A percentile compares a stretch with the other conserved stretches of the same genome.
Evolutionary conservation across 2,797 vertebrate genomes (phyloP).

Genomic region (Bucorvus abyssinicus): DNA sequence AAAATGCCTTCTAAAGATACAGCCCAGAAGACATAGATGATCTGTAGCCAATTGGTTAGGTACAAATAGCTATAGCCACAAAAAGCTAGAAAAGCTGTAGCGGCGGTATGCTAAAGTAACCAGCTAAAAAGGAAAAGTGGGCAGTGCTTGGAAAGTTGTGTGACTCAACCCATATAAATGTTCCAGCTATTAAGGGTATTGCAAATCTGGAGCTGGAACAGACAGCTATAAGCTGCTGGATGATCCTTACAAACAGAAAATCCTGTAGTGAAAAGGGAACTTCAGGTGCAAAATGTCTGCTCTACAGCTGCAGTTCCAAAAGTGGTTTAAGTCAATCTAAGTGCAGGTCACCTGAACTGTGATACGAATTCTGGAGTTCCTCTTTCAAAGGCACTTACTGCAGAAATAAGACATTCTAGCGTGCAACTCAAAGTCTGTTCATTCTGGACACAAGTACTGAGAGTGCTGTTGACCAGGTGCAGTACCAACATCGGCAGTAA

Average conservation of each 20-base stretch:
- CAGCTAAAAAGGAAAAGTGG: background rate
- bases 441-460: background rate
- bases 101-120: background rate
- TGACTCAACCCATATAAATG: background rate
- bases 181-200: background rate
- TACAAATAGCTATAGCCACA: background rate
- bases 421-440: background rate
- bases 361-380: background rate
- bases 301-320: background rate
- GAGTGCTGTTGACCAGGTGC: background rate
- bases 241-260: background rate
- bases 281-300: background rate
- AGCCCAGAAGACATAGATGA: background rate
- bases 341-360: background rate
- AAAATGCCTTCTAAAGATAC: constrained; percentile 1
- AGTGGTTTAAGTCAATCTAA: background rate
- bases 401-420: background rate
- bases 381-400: background rate
- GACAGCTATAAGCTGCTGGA: background rate
- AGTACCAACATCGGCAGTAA: background rate
- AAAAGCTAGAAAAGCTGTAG: background rate
- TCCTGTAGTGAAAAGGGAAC: background rate
- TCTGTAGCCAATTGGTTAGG: background rate
- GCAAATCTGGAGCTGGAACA: background rate
- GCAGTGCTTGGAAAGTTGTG: background rate